phyloP scores from a whole-genome alignment of 2,888 invertebrate genomes.

The Acanthoscelides obtectus region DNA sequence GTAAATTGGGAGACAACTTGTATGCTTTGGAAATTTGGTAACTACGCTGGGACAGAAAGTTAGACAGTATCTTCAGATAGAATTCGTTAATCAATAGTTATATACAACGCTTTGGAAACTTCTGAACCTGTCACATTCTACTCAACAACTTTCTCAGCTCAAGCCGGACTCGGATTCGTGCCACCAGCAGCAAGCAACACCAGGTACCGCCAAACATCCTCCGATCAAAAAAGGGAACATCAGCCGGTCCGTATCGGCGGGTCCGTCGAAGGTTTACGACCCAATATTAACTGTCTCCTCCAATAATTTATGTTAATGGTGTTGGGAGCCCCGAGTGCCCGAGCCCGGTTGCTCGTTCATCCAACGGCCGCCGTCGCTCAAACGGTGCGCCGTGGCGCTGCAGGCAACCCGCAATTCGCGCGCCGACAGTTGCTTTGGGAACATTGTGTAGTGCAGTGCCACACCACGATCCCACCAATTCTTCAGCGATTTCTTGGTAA shows the following conservation, averaged over 20 bases:
- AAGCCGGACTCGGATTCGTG: background rate
- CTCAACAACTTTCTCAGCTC: background rate
- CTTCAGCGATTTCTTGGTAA: background rate
- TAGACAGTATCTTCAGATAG: too few species aligned
- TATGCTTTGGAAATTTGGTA: too few species aligned
- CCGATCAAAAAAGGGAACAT: conserved; percentile 17
- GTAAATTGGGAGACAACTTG: too few species aligned
- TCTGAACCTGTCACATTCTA: too few species aligned
- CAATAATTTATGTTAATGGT: conserved; percentile 56
- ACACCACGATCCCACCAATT: background rate
- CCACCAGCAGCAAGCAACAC: conserved; percentile 16
- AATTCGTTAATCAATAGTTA: too few species aligned
- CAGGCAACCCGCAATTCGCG: background rate
- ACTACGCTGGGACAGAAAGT: too few species aligned
- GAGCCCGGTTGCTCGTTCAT: conserved; percentile 32
- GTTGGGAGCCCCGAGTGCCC: conserved; percentile 20
- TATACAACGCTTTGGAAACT: too few species aligned
- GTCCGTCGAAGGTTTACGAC: conserved; percentile 46
- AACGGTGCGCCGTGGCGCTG: conserved; percentile 7
- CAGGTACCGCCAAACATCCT: conserved; percentile 1
- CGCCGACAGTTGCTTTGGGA: background rate
- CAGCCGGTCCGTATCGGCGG: too few species aligned
- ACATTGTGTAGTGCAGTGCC: background rate
- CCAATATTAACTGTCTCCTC: conserved; percentile 57
- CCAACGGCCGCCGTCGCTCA: conserved; percentile 18